Percentiles rank a stretch among this genome's conserved stretches.
Evolutionary conservation across 2,797 vertebrate species (phyloP).

Genomic region (Australoheros facetus): DNA sequence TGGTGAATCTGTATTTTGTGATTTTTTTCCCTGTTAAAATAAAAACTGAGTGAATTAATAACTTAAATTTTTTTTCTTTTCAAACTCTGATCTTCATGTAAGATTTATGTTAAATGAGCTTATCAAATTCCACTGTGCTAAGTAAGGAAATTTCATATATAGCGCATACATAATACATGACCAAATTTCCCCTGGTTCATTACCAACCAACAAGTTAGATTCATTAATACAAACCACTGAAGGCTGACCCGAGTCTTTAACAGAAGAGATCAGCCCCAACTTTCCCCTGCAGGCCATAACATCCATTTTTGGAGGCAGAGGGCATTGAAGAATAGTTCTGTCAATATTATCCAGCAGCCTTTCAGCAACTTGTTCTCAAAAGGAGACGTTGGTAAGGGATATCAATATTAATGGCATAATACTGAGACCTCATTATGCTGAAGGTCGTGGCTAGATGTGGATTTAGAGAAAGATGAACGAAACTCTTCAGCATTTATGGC

Average conservation of each 20-base stretch:
- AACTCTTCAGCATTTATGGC: slow-evolving; percentile 58
- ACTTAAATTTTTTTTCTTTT: background rate
- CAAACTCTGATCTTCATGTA: background rate
- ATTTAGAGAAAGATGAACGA: slow-evolving; percentile 55
- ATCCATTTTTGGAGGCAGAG: slow-evolving; percentile 20
- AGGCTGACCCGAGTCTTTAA: slow-evolving; percentile 2
- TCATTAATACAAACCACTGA: slow-evolving; percentile 16
- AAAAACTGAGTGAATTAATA: background rate
- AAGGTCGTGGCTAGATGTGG: slow-evolving; percentile 64
- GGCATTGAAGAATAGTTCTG: slow-evolving; percentile 33
- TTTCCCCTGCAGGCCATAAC: background rate
- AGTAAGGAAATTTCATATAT: slow-evolving; percentile 3
- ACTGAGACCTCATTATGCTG: slow-evolving; percentile 71
- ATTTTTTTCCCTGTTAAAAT: background rate
- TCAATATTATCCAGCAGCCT: slow-evolving; percentile 49
- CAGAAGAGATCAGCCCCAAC: background rate
- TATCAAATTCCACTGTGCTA: background rate
- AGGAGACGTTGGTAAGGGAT: slow-evolving; percentile 31
- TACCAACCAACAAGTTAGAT: background rate
- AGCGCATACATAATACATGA: slow-evolving; percentile 9
- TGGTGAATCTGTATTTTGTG: background rate
- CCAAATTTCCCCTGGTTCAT: background rate
- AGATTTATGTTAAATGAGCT: slow-evolving; percentile 7
- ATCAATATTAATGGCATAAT: slow-evolving; percentile 76
- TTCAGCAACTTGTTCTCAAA: slow-evolving; percentile 43